Conservation (phyloP, 2,888 invertebrate species). For the Tenthredo notha region DNA sequence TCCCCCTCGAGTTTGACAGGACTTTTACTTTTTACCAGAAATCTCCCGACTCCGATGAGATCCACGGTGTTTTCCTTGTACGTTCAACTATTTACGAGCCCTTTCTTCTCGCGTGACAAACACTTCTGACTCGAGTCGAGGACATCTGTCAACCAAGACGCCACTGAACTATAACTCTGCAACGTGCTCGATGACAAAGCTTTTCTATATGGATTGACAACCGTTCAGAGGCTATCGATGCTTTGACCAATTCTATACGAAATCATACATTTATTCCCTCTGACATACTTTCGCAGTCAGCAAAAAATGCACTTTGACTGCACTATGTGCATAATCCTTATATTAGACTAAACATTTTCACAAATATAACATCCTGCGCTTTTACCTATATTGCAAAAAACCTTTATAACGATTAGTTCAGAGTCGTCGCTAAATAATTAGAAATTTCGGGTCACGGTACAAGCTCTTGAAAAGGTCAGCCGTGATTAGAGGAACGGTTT, state of each 20-base stretch:
- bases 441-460: slow-evolving; percentile 3
- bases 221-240: not conserved
- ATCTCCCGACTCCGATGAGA: not conserved
- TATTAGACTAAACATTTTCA: not conserved
- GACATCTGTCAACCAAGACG: slow-evolving; percentile 30
- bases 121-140: slow-evolving; percentile 27
- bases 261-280: not conserved
- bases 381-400: not conserved
- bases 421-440: not conserved
- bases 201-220: not conserved
- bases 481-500: slow-evolving; percentile 32
- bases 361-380: not conserved
- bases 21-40: slow-evolving; percentile 14
- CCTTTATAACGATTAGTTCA: not conserved
- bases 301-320: not conserved
- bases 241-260: not conserved
- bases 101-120: slow-evolving; percentile 6
- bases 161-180: slow-evolving; percentile 1
- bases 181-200: slow-evolving; percentile 14
- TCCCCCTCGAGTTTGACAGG: not conserved
- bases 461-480: not conserved
- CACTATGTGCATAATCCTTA: not conserved
- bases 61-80: slow-evolving; percentile 8
- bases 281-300: not conserved
- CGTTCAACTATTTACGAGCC: slow-evolving; percentile 23